Percentiles rank a stretch among this genome's conserved stretches.
Evolutionary conservation across 2,888 invertebrate genomes (phyloP).

Genomic region (Mamestra brassicae): DNA sequence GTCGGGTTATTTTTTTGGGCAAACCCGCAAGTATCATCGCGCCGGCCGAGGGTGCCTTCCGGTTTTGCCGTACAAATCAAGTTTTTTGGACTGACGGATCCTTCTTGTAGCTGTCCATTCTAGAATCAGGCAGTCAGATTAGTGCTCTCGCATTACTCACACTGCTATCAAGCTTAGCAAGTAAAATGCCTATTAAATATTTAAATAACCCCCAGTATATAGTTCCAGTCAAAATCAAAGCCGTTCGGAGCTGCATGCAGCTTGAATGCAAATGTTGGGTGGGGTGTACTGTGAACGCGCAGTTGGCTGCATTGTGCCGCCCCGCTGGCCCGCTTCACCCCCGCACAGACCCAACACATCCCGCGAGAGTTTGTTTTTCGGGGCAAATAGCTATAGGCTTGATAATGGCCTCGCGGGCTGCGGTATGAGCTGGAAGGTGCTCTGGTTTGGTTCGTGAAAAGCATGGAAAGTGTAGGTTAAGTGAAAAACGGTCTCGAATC

Average conservation of each 20-base stretch:
- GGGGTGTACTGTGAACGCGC: conserved; percentile 86
- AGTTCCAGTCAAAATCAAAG: conserved; percentile 79
- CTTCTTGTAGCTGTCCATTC: not conserved
- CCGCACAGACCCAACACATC: conserved; percentile 79
- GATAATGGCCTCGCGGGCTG: conserved; percentile 90
- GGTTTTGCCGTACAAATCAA: no score
- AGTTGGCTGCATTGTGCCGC: conserved; percentile 89
- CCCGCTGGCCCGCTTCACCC: conserved; percentile 64
- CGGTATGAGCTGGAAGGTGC: conserved; percentile 69
- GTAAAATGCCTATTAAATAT: conserved; percentile 61
- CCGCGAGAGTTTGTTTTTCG: conserved; percentile 91
- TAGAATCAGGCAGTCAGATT: conserved; percentile 4
- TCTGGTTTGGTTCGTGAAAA: conserved; percentile 70
- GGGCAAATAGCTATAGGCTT: conserved; percentile 91
- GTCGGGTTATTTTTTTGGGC: no score
- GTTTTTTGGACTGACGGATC: not conserved
- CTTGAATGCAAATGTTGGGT: conserved; percentile 86
- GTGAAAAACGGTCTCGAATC: not conserved
- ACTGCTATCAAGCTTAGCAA: conserved; percentile 38
- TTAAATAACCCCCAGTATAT: conserved; percentile 63
- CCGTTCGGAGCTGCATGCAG: conserved; percentile 81
- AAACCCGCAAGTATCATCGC: no score
- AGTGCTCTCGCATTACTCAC: not conserved
- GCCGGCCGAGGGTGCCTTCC: no score
- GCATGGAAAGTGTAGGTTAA: no score